phyloP scores from a whole-genome alignment of 2,113 vertebrate species.

The Vireo altiloquus region DNA sequence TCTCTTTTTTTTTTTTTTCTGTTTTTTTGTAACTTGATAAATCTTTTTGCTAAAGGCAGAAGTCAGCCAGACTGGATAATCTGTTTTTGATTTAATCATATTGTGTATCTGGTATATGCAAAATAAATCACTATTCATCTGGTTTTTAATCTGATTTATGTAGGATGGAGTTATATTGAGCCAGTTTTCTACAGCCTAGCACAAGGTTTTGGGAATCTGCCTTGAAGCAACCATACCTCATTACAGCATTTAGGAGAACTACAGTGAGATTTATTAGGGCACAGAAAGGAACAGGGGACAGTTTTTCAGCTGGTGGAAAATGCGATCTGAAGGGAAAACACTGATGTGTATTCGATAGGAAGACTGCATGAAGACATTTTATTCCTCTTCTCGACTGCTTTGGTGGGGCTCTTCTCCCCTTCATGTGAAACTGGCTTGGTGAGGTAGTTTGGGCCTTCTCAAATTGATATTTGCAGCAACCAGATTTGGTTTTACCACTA shows the following conservation, averaged over 20 bases:
- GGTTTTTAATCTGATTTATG: constrained; percentile 39
- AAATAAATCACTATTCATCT: constrained; percentile 66
- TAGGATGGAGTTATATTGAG: neutral
- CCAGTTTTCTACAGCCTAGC: neutral
- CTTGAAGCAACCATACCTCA: neutral
- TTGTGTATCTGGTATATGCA: constrained; percentile 51
- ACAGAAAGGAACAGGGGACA: neutral
- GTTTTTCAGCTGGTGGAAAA: neutral
- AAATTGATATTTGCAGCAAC: neutral
- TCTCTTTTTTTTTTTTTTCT: too few relatives aligned
- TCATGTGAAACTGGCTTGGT: fast-evolving
- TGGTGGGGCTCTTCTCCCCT: neutral
- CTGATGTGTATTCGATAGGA: neutral
- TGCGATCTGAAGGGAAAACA: neutral
- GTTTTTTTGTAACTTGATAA: constrained; percentile 5
- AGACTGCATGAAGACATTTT: neutral
- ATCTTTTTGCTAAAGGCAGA: constrained; percentile 50
- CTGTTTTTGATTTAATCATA: constrained; percentile 66
- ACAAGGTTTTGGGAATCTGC: neutral
- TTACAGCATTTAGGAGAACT: neutral
- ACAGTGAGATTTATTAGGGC: neutral
- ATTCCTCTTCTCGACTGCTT: neutral
- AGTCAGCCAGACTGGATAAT: constrained; percentile 61
- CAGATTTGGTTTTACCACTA: neutral
- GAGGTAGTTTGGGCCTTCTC: neutral